These are phyloP conservation scores for Spinus olivaceus DNA, from an alignment of 2,797 vertebrate genomes.

Conservation along the genomic window DNA sequence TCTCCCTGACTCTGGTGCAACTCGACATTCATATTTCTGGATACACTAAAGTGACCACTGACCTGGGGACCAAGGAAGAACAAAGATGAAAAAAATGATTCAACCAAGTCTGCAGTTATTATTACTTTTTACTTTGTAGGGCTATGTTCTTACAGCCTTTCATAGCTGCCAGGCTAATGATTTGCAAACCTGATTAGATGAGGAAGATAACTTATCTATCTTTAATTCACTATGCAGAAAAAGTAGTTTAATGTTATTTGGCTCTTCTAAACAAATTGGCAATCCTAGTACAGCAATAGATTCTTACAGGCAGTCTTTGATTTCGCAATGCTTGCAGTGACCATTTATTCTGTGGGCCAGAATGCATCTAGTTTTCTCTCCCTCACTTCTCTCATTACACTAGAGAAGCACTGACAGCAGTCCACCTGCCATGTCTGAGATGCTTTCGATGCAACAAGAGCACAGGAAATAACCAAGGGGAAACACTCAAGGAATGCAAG, in stretches of 20 bases:
- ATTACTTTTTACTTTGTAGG: not conserved
- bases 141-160: not conserved
- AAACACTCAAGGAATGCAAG: not conserved
- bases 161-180: not conserved
- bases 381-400: not conserved
- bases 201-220: not conserved
- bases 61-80: not conserved
- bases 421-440: not conserved
- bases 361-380: not conserved
- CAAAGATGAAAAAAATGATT: not conserved
- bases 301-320: not conserved
- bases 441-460: not conserved
- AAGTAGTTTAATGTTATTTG: not conserved
- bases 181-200: not conserved
- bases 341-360: not conserved
- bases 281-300: not conserved
- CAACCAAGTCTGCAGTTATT: not conserved
- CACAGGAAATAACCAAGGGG: not conserved
- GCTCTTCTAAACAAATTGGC: accelerated
- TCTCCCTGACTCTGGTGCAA: not conserved
- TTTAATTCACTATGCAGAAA: not conserved
- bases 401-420: not conserved
- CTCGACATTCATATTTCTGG: not conserved
- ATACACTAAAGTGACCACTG: not conserved
- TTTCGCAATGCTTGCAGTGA: not conserved